phyloP scores from a whole-genome alignment of 2,797 vertebrate species.

The Spea hammondii region DNA sequence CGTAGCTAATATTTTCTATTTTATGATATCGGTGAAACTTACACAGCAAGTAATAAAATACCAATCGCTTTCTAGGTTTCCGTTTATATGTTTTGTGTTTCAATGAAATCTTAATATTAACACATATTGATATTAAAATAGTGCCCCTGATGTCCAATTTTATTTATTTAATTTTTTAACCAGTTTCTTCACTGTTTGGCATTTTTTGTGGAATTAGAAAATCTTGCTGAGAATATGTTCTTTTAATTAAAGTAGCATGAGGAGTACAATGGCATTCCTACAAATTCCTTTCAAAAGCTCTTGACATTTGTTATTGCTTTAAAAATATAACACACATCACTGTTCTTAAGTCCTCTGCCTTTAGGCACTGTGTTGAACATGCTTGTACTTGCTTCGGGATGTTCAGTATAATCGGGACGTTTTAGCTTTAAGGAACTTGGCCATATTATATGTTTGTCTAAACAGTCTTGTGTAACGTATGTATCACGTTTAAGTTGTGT shows the following conservation, averaged over 20 bases:
- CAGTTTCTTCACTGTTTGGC: no score
- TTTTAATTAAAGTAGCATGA: no score
- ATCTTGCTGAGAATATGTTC: no score
- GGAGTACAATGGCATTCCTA: not conserved
- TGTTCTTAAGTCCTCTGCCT: slow-evolving; percentile 11
- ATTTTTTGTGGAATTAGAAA: no score
- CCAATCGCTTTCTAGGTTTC: no score
- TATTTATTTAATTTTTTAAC: no score
- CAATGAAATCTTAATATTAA: no score
- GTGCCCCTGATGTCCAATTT: no score
- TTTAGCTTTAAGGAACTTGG: not conserved
- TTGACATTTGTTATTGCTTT: slow-evolving; percentile 9
- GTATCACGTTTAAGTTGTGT: no score
- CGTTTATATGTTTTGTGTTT: no score
- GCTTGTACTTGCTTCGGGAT: slow-evolving; percentile 17
- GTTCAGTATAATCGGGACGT: not conserved
- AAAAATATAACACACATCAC: not conserved
- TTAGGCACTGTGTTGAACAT: slow-evolving; percentile 16
- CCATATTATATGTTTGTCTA: no score
- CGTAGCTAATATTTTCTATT: not conserved
- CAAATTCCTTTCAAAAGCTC: slow-evolving; percentile 5
- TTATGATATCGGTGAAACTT: not conserved
- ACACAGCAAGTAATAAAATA: not conserved
- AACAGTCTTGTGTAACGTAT: not conserved
- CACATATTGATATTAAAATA: no score